phyloP scores from a whole-genome alignment of 2,113 vertebrate genomes.

The Triplophysa siluroides region DNA sequence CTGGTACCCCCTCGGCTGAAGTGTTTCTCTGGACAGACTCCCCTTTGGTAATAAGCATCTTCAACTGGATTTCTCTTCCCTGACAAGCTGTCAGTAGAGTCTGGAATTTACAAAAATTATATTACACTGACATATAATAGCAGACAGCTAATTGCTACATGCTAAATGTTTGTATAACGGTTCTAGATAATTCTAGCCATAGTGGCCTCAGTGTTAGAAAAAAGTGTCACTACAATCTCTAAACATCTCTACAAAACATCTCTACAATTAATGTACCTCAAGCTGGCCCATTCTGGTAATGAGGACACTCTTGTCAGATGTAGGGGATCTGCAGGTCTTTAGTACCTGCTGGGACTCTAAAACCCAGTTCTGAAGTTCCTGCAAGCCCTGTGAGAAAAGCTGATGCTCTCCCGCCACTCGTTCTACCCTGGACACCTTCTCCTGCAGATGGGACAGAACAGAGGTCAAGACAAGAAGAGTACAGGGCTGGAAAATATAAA shows the following conservation, averaged over 20 bases:
- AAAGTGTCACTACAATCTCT: too few relatives aligned
- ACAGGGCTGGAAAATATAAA: too few relatives aligned
- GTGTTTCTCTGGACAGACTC: conserved; percentile 93
- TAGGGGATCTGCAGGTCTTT: conserved; percentile 83
- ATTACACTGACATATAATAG: neutral
- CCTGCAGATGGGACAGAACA: conserved; percentile 68
- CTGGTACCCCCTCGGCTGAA: conserved; percentile 84
- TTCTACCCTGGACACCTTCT: conserved; percentile 91
- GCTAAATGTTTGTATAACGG: too few relatives aligned
- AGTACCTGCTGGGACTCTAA: conserved; percentile 84
- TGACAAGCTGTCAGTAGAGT: conserved; percentile 85
- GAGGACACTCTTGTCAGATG: conserved; percentile 86
- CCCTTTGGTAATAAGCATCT: conserved; percentile 88
- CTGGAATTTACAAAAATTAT: conserved; percentile 64
- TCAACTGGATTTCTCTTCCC: conserved; percentile 95
- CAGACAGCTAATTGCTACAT: too few relatives aligned
- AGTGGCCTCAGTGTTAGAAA: neutral
- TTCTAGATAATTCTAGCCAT: neutral
- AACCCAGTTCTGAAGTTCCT: conserved; percentile 93
- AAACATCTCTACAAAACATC: neutral
- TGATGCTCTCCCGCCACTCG: conserved; percentile 89
- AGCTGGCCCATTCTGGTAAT: conserved; percentile 91
- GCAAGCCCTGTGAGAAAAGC: conserved; percentile 85
- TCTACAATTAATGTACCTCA: conserved; percentile 76
- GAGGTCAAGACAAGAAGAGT: neutral